phyloP scores from a whole-genome alignment of 1,140 invertebrate genomes.

The Copidosoma floridanum region DNA sequence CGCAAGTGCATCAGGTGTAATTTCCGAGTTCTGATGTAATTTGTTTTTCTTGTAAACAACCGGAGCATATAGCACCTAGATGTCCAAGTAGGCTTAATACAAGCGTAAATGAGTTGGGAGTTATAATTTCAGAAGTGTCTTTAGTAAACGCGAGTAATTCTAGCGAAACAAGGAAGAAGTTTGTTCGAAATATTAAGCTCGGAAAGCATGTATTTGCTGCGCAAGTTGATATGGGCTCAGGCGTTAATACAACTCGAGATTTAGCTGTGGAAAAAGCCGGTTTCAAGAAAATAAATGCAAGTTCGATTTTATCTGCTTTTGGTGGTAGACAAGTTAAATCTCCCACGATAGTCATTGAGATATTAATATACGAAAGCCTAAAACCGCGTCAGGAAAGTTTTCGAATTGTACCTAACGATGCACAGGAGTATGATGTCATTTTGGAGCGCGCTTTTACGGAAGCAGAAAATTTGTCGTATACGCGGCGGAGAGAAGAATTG shows the following conservation, averaged over 20 bases:
- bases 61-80: slow-evolving; percentile 8
- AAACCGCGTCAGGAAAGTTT: slow-evolving; percentile 13
- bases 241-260: slow-evolving; percentile 26
- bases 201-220: background rate
- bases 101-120: slow-evolving; percentile 1
- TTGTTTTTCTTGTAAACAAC: background rate
- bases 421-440: slow-evolving; percentile 18
- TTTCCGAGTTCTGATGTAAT: background rate
- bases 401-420: slow-evolving; percentile 26
- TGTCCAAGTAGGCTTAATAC: background rate
- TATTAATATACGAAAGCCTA: slow-evolving; percentile 10
- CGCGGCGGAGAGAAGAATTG: too few relatives aligned
- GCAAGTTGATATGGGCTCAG: slow-evolving; percentile 29
- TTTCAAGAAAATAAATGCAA: slow-evolving; percentile 1
- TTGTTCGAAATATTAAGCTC: slow-evolving; percentile 17
- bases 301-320: slow-evolving; percentile 17
- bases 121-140: background rate
- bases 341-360: slow-evolving; percentile 3
- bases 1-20: background rate
- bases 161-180: slow-evolving; percentile 10
- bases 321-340: slow-evolving; percentile 1
- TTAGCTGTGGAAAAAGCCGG: slow-evolving; percentile 16
- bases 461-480: too few relatives aligned
- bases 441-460: slow-evolving; percentile 26
- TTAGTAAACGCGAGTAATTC: background rate